Evolutionary conservation across 2,888 invertebrate genomes (phyloP), one percentile per base, ranked within the genome.

Genomic region (Caenorhabditis sp.): DNA sequence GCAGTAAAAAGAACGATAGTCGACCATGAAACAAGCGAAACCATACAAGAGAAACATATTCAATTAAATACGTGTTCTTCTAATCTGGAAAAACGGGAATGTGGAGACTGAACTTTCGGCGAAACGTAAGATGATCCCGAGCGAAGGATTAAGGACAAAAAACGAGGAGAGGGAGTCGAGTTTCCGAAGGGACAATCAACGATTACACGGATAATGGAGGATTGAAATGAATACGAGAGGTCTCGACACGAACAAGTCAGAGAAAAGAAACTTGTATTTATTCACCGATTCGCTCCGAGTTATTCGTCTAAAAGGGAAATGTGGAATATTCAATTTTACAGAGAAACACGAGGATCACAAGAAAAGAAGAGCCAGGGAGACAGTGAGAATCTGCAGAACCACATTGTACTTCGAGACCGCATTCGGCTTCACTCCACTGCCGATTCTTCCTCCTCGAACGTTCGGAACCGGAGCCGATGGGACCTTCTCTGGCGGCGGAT

Each of bases 391-490:
- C 28, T 72, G 71, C 28, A 72, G 15, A 26, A 70, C 8, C 35
- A 70, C 11, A 18, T 35, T 62, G 62, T 53, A 9, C 55, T 71
- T 60, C 35, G 50, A 32, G 2, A 60, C 60, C 2, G 69, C 58
- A 51, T 69, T 60, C 50, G 69, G 69, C 37, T 69, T 56, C 50
- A 69, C 69, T 24, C 69, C 69, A 24, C 35, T 51, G 58, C 69
- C 69, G n/a, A 69, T 69, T 51, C 51, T 44, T 0, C 58, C 69
- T 9, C 60, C 50, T 28, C 60, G 58, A 20, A 47, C 61, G 37
- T 35, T 24, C 1, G 69, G 69, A 24, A n/a, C 60, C 20, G 18
- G 47, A 9, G 18, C 5, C 32, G 32, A 32, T 32, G 32, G 32
- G n/a, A n/a, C n/a, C 9, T 32, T 32, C 5, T 22, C 53, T 15